Percentiles rank a stretch among this genome's conserved stretches.
Evolutionary conservation across 2,888 invertebrate species (phyloP).

Genomic region (Ametastegia equiseti): DNA sequence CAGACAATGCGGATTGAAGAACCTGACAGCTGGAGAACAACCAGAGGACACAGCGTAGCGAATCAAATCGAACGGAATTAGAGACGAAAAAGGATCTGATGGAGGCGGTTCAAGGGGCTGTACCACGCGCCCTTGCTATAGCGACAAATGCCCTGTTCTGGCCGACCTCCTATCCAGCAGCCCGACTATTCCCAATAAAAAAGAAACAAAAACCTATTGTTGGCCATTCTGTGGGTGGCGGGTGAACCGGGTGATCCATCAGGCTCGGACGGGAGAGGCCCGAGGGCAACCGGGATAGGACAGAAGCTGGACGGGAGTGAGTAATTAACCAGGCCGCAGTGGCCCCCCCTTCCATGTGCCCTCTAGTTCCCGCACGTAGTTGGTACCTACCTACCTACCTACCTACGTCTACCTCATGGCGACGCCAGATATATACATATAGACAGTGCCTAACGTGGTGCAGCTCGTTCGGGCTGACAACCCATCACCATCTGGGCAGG

Average conservation of each 20-base stretch:
- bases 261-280: slow-evolving; percentile 71
- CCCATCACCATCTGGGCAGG: slow-evolving; percentile 45
- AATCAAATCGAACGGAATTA: slow-evolving; percentile 61
- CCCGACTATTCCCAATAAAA: slow-evolving; percentile 69
- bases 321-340: slow-evolving; percentile 72
- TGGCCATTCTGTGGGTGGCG: slow-evolving; percentile 74
- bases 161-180: slow-evolving; percentile 61
- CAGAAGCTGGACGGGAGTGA: slow-evolving; percentile 69
- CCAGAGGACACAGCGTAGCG: slow-evolving; percentile 58
- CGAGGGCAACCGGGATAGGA: slow-evolving; percentile 64
- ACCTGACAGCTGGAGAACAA: slow-evolving; percentile 66
- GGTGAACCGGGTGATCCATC: slow-evolving; percentile 72
- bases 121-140: slow-evolving; percentile 61
- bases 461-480: slow-evolving; percentile 45
- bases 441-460: slow-evolving; percentile 33
- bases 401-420: slow-evolving; percentile 44
- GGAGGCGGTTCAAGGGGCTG: slow-evolving; percentile 52
- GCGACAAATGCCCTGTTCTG: slow-evolving; percentile 69
- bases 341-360: slow-evolving; percentile 56
- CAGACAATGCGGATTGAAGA: slow-evolving; percentile 63
- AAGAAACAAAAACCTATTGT: slow-evolving; percentile 73
- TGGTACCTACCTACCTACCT: slow-evolving; percentile 45
- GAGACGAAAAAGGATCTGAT: slow-evolving; percentile 44
- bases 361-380: slow-evolving; percentile 46
- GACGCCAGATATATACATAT: slow-evolving; percentile 33